Evolutionary conservation across 1,140 invertebrate species (phyloP), one percentile per base, ranked within the genome.

Genomic region (Ceratoteleas bidentatus): DNA sequence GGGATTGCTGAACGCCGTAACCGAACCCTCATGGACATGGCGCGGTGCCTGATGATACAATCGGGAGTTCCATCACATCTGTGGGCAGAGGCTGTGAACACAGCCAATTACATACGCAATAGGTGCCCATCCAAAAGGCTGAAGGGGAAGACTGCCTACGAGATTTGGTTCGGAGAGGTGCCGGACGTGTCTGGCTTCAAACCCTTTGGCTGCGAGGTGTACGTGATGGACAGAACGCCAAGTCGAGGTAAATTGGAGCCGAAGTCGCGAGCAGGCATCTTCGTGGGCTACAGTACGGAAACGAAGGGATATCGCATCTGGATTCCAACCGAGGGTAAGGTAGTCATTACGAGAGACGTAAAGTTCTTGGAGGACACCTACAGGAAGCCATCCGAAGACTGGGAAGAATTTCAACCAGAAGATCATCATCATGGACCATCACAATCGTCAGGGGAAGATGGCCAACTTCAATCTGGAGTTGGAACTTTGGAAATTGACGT

Each of bases 301-400:
- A 50, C 49, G 2, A 50, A 50, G 11, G 49, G 49, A 24, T 50
- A 50, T 16, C 15, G 49, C 4, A 16, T 50, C 15, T 50, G 49
- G 49, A 11, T 50, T 0, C 49, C 7, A 15, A 2, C 14, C 16
- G 49, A 50, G 49, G 11, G 14, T 2, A 50, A 50, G 14, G 49
- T 50, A 6, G 15, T 24, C 5, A 10, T 50, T 9, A 16, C 49
- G 24, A 50, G 49, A 14, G 49, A 50, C 7, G 49, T 50, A 8
- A 24, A 50, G 9, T 50, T 50, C 11, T 14, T 50, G 8, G 49
- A 50, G 15, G 8, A 50, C 43, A 2, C 11, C 2, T 45, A n/a
- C 43, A 45, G 0, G 8, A 0, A 45, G 6, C 11, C n/a, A 45
- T n/a, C 10, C n/a, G 43, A 13, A 10, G 43, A 10, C 0, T 45